Evolutionary conservation across 2,888 invertebrate species (phyloP), one percentile per base, ranked within the genome.

Genomic region (Pimpla rufipes): DNA sequence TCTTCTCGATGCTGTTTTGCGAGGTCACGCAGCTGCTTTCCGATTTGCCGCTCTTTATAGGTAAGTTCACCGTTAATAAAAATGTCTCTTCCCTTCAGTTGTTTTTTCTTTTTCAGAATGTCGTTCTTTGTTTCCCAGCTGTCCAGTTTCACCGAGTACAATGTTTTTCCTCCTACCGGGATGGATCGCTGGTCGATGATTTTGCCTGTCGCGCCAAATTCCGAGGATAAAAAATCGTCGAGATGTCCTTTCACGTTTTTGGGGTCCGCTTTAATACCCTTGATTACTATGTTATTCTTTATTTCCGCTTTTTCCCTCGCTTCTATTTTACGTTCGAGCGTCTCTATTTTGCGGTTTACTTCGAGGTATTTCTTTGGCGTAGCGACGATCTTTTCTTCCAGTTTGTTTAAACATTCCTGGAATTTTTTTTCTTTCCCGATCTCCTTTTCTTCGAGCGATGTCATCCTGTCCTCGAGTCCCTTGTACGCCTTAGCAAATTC

Each of bases 1-100:
- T 50, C 50, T 50, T 50, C 18, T 21, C 50, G 10, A n/a, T 50
- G 18, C 13, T 50, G 50, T 8, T 50, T 50, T 59, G 37, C 74
- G 13, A 74, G 29, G 16, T 74, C 52, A 6, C 70, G 70, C 0
- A 70, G 2, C 11, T 70, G 70, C 16, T 70, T 70, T n/a, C 52
- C 70, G 4, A 37, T 52, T 70, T 70, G 70, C 37, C 70, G 70
- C n/a, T 67, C 42, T n/a, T 37, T 70, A n/a, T 70, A 70, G 0
- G 52, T 70, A 18, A 52, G 52, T n/a, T 59, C 59, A 35, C 59
- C n/a, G 35, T 59, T 59, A n/a, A 35, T 35, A 16, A 35, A 59
- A 35, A 59, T 35, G 3, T 59, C 59, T 10, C 59, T 35, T 6
- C 59, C 59, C 35, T 59, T 35, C 2, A 59, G 35, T 4, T 59